Base-by-base conservation (phyloP, 2,113 vertebrate genomes). In the Hoplias malabaricus region DNA sequence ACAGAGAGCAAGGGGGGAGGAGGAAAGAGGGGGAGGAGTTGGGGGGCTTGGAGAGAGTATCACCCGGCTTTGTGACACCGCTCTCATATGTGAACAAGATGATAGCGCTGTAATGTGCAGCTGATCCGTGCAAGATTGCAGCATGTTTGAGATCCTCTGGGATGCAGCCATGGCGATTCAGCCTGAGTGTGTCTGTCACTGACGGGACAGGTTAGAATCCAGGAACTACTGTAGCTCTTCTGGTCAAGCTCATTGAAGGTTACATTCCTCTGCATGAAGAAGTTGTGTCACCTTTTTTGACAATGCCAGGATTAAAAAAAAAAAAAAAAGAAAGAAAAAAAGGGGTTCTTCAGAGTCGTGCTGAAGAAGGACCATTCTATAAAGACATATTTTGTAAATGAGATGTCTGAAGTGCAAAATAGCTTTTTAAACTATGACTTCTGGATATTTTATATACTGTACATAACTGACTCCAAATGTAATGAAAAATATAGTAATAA, bases 11-110 rank as follows among this genome's bases (percentile, higher is more conserved):
- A 46, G 69, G 63, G 74, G 43, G 70, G 42, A 34, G 25, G 74
- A 21, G 38, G 56, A 43, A 57, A 63, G 66, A 14, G 50, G 34
- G 69, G 29, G 34, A 34, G 12, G 62, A 19, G 23, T 16, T 12
- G 57, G 40, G 46, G 14, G 40, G 59, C 27, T 88, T 85, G 29
- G 62, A 23, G 73, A 36, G 75, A 90, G 90, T 87, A 91, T 73
- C 66, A 50, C 69, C 61, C 42, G 77, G 78, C 69, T 84, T 83
- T 70, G 80, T 92, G 93, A 93, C 93, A 91, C 88, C 88, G 85
- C 90, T 62, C 90, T 90, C 89, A 91, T 90, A 91, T 92, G 90
- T 86, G 90, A 93, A 89, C 84, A 81, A 89, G 91, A 89, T 90
- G 93, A 93, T 91, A 86, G 90, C 82, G 14, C 65, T 46, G 79